Evolutionary conservation across 2,797 vertebrate species (phyloP).

Genomic region (Arctocebus calabarensis): DNA sequence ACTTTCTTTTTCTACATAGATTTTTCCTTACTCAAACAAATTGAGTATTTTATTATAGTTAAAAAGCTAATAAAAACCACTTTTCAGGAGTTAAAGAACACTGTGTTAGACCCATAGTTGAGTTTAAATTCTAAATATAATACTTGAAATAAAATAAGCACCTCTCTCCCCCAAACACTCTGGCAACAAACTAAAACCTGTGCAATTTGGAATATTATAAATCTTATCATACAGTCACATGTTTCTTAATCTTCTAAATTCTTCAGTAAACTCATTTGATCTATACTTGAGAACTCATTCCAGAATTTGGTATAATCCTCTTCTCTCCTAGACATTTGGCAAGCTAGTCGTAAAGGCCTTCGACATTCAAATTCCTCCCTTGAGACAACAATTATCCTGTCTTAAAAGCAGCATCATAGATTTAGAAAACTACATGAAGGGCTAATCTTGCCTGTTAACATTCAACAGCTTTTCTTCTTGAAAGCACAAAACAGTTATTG

Average conservation of each 20-base stretch:
- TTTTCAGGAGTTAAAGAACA: conserved; percentile 62
- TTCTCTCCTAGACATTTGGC: conserved; percentile 81
- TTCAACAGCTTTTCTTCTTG: conserved; percentile 74
- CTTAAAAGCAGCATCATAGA: conserved; percentile 80
- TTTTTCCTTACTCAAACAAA: conserved; percentile 22
- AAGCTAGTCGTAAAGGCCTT: conserved; percentile 83
- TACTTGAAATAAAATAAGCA: conserved; percentile 36
- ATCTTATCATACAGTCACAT: conserved; percentile 78
- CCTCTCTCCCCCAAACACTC: not conserved
- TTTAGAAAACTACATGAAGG: conserved; percentile 79
- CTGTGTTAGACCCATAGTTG: not conserved
- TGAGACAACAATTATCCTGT: conserved; percentile 86
- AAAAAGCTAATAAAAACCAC: conserved; percentile 30
- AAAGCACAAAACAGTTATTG: conserved; percentile 71
- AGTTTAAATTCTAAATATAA: conserved; percentile 72
- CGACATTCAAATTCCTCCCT: conserved; percentile 86
- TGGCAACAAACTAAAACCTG: conserved; percentile 79
- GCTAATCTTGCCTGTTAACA: conserved; percentile 78
- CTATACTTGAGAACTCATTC: conserved; percentile 84
- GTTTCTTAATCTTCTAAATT: conserved; percentile 86
- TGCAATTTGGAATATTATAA: conserved; percentile 70
- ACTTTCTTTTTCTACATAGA: conserved; percentile 26
- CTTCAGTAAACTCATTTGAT: conserved; percentile 86
- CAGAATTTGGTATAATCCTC: conserved; percentile 81
- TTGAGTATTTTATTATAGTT: conserved; percentile 53